Base-by-base conservation (phyloP, 1,140 invertebrate genomes). In the Bombus affinis region DNA sequence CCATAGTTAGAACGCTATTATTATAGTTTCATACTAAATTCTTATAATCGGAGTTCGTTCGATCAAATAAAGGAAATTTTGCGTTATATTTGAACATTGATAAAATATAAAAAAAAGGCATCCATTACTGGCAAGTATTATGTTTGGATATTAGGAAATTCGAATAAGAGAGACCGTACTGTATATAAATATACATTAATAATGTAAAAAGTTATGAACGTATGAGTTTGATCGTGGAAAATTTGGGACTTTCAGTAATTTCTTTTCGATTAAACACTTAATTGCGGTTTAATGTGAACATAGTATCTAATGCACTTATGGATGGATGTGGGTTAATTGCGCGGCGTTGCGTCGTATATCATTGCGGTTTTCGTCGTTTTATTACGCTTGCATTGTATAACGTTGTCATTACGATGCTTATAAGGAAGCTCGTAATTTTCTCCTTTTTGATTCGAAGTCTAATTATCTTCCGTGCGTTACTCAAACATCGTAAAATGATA, bases 371-470 rank as follows among this genome's bases (percentile, higher is more conserved):
- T 79, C 32, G 22, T 66, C 39, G 39, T 68, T 66, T 79, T 79
- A 53, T 79, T 79, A 32, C 12, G 13, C n/a, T 79, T 28, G 65
- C 32, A 37, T 68, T 79, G 77, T 66, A 25, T 37, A 79, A 79
- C 77, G 32, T 65, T 47, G 77, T n/a, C 65, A 28, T 79, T 68
- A 53, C 77, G 65, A 68, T 15, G 12, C 8, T 70, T 32, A 62
- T 53, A 79, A 79, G 39, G 42, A 53, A 37, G 44, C 44, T 35
- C 42, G 35, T 53, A 68, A 68, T 39, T 70, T 39, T 47, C 65
- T 79, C 44, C 47, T 53, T 79, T 22, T 32, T 47, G 28, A 47
- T 79, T 79, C n/a, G n/a, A 39, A 42, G n/a, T 68, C 62, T 66
- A 53, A 70, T 79, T n/a, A 79, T 32, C 37, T 15, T 32, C 15